Evolutionary conservation across 2,113 vertebrate genomes (phyloP).

Genomic region (Xyliphius kryptos): DNA sequence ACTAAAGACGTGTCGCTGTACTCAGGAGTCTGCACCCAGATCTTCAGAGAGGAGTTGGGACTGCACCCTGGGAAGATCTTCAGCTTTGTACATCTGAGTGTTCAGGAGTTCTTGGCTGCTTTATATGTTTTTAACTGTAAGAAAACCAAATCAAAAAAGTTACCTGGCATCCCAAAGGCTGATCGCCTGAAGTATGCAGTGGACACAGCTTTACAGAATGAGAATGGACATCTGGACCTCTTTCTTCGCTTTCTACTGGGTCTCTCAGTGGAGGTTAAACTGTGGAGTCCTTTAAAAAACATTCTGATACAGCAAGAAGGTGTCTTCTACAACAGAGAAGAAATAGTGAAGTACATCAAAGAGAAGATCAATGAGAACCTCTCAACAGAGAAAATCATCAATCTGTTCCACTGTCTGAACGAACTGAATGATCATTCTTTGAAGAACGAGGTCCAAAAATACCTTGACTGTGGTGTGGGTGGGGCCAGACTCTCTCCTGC

Average conservation of each 20-base stretch:
- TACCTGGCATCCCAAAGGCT: background rate
- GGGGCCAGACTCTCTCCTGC: conserved; percentile 12
- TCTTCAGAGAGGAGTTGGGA: conserved; percentile 19
- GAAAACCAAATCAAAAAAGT: background rate
- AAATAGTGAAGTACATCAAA: conserved; percentile 18
- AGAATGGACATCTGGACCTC: conserved; percentile 24
- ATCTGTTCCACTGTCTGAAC: conserved; percentile 31
- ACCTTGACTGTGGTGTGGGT: background rate
- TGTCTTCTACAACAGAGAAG: background rate
- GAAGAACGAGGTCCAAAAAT: conserved; percentile 16
- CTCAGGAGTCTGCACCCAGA: conserved; percentile 19
- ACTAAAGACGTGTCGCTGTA: conserved; percentile 7
- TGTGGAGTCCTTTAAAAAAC: conserved; percentile 3
- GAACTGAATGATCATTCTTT: conserved; percentile 32
- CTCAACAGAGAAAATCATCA: conserved; percentile 27
- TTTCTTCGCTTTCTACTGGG: conserved; percentile 22
- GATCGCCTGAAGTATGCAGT: conserved; percentile 16
- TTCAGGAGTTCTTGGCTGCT: conserved; percentile 27
- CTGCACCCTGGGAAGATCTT: conserved; percentile 14
- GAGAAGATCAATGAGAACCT: conserved; percentile 12
- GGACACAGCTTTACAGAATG: conserved; percentile 21
- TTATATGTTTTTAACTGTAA: conserved; percentile 1
- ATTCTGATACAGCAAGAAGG: background rate
- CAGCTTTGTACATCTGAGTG: conserved; percentile 30
- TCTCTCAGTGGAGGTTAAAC: conserved; percentile 24